Evolutionary conservation across 1,140 invertebrate genomes (phyloP), one percentile per base, ranked within the genome.

Genomic region (Macrobrachium nipponense): DNA sequence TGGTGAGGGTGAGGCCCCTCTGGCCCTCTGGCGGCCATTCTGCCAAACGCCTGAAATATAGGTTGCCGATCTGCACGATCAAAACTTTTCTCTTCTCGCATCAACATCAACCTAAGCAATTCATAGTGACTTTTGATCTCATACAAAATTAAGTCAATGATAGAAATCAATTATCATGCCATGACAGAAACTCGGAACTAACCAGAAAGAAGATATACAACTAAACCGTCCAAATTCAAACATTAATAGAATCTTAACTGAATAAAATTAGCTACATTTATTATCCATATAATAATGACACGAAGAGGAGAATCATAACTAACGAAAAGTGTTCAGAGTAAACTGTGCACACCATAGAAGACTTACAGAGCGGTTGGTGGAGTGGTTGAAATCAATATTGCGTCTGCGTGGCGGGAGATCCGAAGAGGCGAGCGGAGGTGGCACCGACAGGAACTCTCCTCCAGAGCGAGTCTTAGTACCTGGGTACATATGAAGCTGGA

Each of bases 1-100:
- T 60, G 83, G 66, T 15, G 44, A 60, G 83, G 83, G 66, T 15
- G 44, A 60, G 83, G 27, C 66, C 62, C 77, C 77, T 80, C 77
- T 20, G 18, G 78, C 83, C 83, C 83, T 80, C 83, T 86, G 83
- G 44, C 62, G 83, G 83, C 59, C 83, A 86, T 86, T 59, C 51
- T 75, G 14, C 58, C 18, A 86, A 86, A 43, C 60, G 58, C 66
- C 83, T 86, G 83, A 59, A 79, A 80, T 80, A 72, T 75, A 86
- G 77, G 43, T 36, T 8, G 61, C 15, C 12, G 51, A 59, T 60
- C 3, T 60, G 23, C 15, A 14, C 4, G n/a, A 61, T n/a, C 17
- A 72, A 20, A 59, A 59, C 59, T 59, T 5, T 81, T 23, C 5
- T 12, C 51, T 14, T 70, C 36, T 8, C 68, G 14, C 12, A 23